Conservation (phyloP, 2,888 invertebrate species). For the Eulithis testata region DNA sequence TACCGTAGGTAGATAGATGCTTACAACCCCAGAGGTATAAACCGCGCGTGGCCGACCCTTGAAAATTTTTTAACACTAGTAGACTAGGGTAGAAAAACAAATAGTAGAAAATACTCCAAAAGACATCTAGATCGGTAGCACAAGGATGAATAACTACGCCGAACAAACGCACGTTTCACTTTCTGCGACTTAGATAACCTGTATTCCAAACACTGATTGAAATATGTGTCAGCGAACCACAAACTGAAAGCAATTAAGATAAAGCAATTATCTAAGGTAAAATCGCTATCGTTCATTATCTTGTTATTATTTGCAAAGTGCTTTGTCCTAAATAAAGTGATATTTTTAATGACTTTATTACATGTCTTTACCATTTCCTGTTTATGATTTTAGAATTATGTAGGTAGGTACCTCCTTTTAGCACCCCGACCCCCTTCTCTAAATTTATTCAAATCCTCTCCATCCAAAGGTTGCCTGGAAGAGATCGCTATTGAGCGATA, state of each 20-base stretch:
- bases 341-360: slow-evolving; percentile 12
- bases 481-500: too few relatives aligned
- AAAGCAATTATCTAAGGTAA: slow-evolving; percentile 34
- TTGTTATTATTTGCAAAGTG: slow-evolving; percentile 30
- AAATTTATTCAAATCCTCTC: too few relatives aligned
- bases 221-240: slow-evolving; percentile 35
- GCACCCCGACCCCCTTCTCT: too few relatives aligned
- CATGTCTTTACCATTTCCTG: not conserved
- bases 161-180: not conserved
- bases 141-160: not conserved
- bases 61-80: too few relatives aligned
- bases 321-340: slow-evolving; percentile 19
- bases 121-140: too few relatives aligned
- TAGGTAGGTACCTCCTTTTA: too few relatives aligned
- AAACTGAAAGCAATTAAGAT: slow-evolving; percentile 34
- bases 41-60: too few relatives aligned
- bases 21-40: too few relatives aligned
- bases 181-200: not conserved
- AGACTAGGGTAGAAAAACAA: too few relatives aligned
- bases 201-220: slow-evolving; percentile 13
- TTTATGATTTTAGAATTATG: not conserved
- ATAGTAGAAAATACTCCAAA: too few relatives aligned
- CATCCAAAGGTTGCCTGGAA: too few relatives aligned
- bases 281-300: slow-evolving; percentile 32
- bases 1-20: too few relatives aligned